Conservation (phyloP, 1,140 invertebrate species). For the Drosophila rhopaloa region DNA sequence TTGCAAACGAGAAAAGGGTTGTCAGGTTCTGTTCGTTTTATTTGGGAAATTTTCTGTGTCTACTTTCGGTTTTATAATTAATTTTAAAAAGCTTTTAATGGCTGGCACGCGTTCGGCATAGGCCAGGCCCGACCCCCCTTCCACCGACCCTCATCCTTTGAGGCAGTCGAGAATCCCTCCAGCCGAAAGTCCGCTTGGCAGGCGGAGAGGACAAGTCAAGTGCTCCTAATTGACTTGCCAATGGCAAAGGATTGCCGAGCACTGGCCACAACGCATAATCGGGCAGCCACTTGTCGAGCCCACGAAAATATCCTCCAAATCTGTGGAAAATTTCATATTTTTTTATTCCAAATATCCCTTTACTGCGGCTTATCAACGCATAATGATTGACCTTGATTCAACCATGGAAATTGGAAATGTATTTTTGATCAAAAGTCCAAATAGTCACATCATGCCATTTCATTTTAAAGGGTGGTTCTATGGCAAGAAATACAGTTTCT, state of each 20-base stretch:
- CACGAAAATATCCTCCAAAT: neutral
- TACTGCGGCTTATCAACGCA: too few relatives aligned
- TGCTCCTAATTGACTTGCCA: constrained; percentile 55
- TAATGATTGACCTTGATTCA: too few relatives aligned
- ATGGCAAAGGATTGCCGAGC: constrained; percentile 29
- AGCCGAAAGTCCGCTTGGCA: constrained; percentile 6
- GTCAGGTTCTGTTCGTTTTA: constrained; percentile 56
- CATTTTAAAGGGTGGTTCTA: too few relatives aligned
- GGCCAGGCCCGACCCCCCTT: neutral
- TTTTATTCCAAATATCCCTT: neutral
- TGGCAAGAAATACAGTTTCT: too few relatives aligned
- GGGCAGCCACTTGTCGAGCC: neutral
- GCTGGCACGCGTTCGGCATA: constrained; percentile 59
- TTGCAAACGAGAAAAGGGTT: constrained; percentile 60
- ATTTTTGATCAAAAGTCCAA: too few relatives aligned
- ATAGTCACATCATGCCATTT: too few relatives aligned
- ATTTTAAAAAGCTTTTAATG: constrained; percentile 82
- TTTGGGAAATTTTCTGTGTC: constrained; percentile 58
- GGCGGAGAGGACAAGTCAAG: constrained; percentile 15
- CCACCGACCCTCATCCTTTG: neutral
- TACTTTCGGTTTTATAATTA: constrained; percentile 81
- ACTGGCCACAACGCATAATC: neutral
- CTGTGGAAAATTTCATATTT: neutral
- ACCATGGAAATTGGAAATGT: too few relatives aligned
- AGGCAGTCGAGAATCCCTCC: constrained; percentile 4